Conservation (phyloP, 2,888 invertebrate genomes). For the Drosophila vallismaia region DNA sequence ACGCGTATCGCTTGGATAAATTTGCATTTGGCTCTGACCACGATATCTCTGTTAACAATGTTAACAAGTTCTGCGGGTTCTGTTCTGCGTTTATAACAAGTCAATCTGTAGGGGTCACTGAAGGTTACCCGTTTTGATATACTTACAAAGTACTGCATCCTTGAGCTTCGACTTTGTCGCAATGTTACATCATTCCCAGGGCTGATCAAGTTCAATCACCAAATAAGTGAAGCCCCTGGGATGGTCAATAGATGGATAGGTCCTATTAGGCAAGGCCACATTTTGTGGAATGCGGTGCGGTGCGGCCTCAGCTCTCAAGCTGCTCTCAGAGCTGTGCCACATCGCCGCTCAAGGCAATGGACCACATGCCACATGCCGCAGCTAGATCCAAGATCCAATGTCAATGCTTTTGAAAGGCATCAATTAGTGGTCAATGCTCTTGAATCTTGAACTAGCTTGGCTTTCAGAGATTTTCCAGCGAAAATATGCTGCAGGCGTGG, state of each 20-base stretch:
- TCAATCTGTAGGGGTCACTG: constrained; percentile 41
- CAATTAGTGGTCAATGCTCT: constrained; percentile 73
- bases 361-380: constrained; percentile 46
- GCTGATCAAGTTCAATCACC: constrained; percentile 10
- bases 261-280: constrained; percentile 66
- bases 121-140: constrained; percentile 5
- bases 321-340: constrained; percentile 39
- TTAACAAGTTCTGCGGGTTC: constrained; percentile 32
- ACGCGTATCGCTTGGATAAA: constrained; percentile 58
- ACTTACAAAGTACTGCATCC: not conserved
- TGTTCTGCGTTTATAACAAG: constrained; percentile 48
- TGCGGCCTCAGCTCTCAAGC: too few species aligned
- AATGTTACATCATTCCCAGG: not conserved
- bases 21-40: constrained; percentile 60
- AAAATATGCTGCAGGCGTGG: constrained; percentile 63
- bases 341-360: constrained; percentile 47
- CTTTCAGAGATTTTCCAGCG: constrained; percentile 62
- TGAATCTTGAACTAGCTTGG: constrained; percentile 58
- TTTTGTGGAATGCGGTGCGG: constrained; percentile 59
- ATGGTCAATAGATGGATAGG: constrained; percentile 21
- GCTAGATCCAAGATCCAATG: constrained; percentile 53
- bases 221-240: constrained; percentile 9
- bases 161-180: not conserved
- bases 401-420: constrained; percentile 61
- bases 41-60: constrained; percentile 66